Evolutionary conservation across 2,113 vertebrate species (phyloP).

Genomic region (Neolamprologus cancellatus): DNA sequence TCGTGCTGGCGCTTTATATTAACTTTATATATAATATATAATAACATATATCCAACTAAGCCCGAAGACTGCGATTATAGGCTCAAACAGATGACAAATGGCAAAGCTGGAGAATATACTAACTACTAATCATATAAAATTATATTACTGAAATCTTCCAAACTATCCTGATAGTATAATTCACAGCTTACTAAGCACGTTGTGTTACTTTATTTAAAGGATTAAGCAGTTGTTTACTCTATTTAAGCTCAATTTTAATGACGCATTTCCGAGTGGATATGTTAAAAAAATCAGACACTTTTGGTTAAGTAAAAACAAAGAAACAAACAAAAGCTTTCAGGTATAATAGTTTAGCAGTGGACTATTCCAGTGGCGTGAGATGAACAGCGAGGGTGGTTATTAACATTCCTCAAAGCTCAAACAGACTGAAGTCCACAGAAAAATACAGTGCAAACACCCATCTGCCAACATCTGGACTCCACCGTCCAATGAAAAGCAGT

Average conservation of each 20-base stretch:
- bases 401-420: neutral
- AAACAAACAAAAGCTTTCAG: neutral
- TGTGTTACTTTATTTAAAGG: neutral
- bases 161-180: neutral
- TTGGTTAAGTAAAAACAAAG: neutral
- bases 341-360: neutral
- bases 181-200: neutral
- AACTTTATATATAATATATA: neutral
- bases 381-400: neutral
- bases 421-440: slow-evolving; percentile 19
- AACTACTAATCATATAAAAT: neutral
- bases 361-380: neutral
- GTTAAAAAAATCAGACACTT: neutral
- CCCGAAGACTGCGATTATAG: neutral
- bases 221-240: neutral
- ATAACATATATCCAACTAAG: neutral
- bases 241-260: neutral
- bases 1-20: neutral
- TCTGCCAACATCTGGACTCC: neutral
- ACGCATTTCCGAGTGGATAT: neutral
- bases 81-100: neutral
- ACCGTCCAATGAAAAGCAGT: slow-evolving; percentile 25
- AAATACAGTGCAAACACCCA: neutral
- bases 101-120: neutral
- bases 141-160: neutral